Evolutionary conservation across 1,140 invertebrate genomes (phyloP).

Genomic region (Cydia pomonella): DNA sequence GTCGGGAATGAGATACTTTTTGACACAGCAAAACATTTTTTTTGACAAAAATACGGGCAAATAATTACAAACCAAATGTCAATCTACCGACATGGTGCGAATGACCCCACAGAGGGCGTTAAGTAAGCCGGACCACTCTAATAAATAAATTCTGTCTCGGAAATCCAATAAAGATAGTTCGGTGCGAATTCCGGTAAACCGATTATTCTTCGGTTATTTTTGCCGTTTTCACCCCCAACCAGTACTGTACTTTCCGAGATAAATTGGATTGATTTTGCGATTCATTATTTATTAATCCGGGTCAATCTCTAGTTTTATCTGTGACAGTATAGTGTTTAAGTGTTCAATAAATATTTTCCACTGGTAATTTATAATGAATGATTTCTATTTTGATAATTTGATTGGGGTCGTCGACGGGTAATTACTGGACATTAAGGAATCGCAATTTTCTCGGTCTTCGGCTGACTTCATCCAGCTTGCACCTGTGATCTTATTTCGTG

Average conservation of each 20-base stretch:
- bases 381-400: too few relatives aligned
- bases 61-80: background rate
- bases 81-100: background rate
- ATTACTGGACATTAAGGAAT: too few relatives aligned
- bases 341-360: too few relatives aligned
- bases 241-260: background rate
- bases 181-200: slow-evolving; percentile 19
- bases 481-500: too few relatives aligned
- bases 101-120: background rate
- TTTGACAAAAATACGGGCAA: too few relatives aligned
- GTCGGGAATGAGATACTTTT: too few relatives aligned
- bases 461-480: too few relatives aligned
- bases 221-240: background rate
- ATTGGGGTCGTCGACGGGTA: too few relatives aligned
- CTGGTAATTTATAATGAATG: too few relatives aligned
- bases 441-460: too few relatives aligned
- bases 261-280: background rate
- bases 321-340: too few relatives aligned
- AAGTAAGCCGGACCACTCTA: slow-evolving; percentile 7
- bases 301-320: background rate
- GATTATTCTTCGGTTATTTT: slow-evolving; percentile 28
- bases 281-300: background rate
- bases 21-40: too few relatives aligned
- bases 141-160: slow-evolving; percentile 18
- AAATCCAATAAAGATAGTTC: slow-evolving; percentile 28